These are phyloP conservation scores for Bradypodion pumilum DNA, from an alignment of 2,797 vertebrate genomes.

Conservation along the genomic window DNA sequence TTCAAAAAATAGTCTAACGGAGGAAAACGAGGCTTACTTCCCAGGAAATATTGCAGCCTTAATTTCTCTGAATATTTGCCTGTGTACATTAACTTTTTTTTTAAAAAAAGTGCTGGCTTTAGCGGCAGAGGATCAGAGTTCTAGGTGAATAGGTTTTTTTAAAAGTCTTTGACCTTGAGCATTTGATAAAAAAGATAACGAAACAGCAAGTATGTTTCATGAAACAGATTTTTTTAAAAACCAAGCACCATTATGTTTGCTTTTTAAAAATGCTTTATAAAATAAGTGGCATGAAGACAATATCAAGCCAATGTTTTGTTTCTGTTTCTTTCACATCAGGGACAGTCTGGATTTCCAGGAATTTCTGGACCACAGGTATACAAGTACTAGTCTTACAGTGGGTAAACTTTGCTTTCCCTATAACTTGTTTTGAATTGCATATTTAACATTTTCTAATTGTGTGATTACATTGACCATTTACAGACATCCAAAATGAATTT, in stretches of 20 bases:
- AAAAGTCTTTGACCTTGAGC: neutral
- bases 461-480: too few relatives aligned
- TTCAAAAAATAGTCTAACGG: neutral
- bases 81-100: neutral
- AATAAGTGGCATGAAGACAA: neutral
- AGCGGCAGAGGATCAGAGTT: neutral
- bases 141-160: neutral
- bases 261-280: neutral
- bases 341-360: conserved; percentile 83
- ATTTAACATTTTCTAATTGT: too few relatives aligned
- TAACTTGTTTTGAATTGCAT: too few relatives aligned
- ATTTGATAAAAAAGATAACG: neutral
- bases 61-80: neutral
- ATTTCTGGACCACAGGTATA: conserved; percentile 80
- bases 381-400: neutral
- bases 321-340: conserved; percentile 65
- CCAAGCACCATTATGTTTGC: neutral
- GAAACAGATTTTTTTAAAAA: neutral
- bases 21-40: neutral
- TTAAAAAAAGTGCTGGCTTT: neutral
- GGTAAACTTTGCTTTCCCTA: neutral
- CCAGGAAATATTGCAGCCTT: too few relatives aligned
- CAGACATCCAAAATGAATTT: too few relatives aligned
- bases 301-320: conserved; percentile 24
- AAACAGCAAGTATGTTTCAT: neutral